Evolutionary conservation across 2,888 invertebrate species (phyloP).

Genomic region (Scrobipalpa costella): DNA sequence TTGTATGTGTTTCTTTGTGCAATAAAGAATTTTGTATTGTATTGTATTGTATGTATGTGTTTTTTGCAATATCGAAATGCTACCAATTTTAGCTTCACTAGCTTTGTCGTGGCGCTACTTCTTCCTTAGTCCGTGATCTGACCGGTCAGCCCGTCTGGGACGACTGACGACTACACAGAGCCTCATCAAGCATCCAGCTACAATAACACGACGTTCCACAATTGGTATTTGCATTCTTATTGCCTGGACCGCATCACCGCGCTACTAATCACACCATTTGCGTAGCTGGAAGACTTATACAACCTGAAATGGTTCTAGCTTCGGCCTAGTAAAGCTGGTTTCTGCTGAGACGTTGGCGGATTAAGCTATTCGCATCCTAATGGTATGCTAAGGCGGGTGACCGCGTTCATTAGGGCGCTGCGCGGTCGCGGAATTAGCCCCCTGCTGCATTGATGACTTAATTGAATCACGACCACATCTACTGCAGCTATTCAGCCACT

Average conservation of each 20-base stretch:
- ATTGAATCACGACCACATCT: conserved; percentile 67
- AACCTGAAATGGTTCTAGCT: background rate
- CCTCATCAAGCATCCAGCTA: conserved; percentile 37
- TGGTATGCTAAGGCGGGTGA: conserved; percentile 71
- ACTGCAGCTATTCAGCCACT: conserved; percentile 44
- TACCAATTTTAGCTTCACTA: too few relatives aligned
- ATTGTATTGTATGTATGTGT: too few relatives aligned
- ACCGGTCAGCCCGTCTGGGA: conserved; percentile 33
- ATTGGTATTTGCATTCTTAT: conserved; percentile 54
- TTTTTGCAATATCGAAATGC: too few relatives aligned
- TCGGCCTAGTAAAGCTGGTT: background rate
- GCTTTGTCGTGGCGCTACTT: too few relatives aligned
- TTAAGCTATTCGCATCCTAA: conserved; percentile 70
- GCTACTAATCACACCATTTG: conserved; percentile 75
- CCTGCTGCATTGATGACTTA: conserved; percentile 54
- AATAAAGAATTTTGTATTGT: too few relatives aligned
- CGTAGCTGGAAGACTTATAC: conserved; percentile 50
- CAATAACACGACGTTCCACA: conserved; percentile 23
- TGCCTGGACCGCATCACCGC: conserved; percentile 44
- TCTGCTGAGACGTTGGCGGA: conserved; percentile 57
- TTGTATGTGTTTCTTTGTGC: too few relatives aligned
- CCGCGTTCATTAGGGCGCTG: conserved; percentile 70
- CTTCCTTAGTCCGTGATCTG: too few relatives aligned
- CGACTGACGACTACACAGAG: conserved; percentile 45
- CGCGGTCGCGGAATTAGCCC: conserved; percentile 61